These are phyloP conservation scores for Gobiocypris rarus DNA, from an alignment of 2,113 vertebrate genomes.

Conservation along the genomic window DNA sequence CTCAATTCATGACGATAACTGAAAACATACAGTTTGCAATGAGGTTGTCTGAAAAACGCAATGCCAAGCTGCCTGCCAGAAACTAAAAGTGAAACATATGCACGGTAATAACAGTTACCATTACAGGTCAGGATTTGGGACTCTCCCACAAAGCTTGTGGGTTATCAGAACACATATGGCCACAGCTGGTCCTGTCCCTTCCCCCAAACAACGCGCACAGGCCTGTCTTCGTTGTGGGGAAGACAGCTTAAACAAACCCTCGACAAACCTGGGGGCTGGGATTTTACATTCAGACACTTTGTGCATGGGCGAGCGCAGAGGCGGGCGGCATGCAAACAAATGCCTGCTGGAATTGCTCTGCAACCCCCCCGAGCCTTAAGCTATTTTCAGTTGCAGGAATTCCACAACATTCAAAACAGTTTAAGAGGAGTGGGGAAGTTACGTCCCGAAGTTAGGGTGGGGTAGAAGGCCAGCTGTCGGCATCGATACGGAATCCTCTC, in stretches of 20 bases:
- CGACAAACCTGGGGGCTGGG: slow-evolving; percentile 18
- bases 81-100: slow-evolving; percentile 12
- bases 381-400: slow-evolving; percentile 42
- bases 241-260: slow-evolving; percentile 38
- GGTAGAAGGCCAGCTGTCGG: slow-evolving; percentile 33
- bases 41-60: neutral
- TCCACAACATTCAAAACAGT: slow-evolving; percentile 25
- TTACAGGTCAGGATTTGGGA: slow-evolving; percentile 31
- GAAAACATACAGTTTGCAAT: neutral
- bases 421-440: slow-evolving; percentile 28
- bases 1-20: neutral
- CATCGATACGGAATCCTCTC: neutral
- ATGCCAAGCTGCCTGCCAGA: neutral
- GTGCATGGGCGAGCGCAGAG: neutral
- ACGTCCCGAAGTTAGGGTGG: slow-evolving; percentile 11
- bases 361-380: slow-evolving; percentile 3
- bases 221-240: neutral
- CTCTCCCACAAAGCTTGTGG: slow-evolving; percentile 32
- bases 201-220: slow-evolving; percentile 2
- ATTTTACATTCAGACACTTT: slow-evolving; percentile 9
- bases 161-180: slow-evolving; percentile 37
- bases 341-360: slow-evolving; percentile 30
- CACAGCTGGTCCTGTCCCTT: slow-evolving; percentile 31
- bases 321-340: slow-evolving; percentile 31
- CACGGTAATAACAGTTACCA: neutral